These are phyloP conservation scores for Pyrocoelia pectoralis DNA, from an alignment of 2,888 invertebrate genomes.

Conservation along the genomic window DNA sequence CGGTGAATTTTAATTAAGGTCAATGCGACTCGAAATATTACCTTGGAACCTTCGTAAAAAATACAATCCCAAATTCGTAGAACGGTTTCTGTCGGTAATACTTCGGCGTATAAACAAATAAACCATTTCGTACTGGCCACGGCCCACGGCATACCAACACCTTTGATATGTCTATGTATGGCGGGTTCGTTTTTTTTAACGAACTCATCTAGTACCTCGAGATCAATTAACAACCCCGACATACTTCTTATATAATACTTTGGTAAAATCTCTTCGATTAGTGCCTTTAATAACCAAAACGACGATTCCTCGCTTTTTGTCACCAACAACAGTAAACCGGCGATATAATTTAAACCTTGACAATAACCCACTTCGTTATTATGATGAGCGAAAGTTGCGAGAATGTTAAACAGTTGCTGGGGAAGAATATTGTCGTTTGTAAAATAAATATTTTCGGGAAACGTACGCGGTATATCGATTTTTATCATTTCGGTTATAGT, in stretches of 20 bases:
- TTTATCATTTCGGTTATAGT: slow-evolving; percentile 81
- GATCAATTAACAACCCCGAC: slow-evolving; percentile 88
- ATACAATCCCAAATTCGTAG: slow-evolving; percentile 95
- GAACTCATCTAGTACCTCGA: slow-evolving; percentile 88
- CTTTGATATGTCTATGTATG: slow-evolving; percentile 81
- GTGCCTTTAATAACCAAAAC: slow-evolving; percentile 91
- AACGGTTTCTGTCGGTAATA: slow-evolving; percentile 93
- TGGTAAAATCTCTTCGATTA: slow-evolving; percentile 86
- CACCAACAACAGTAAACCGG: slow-evolving; percentile 81
- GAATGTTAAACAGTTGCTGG: slow-evolving; percentile 81
- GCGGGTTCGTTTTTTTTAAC: slow-evolving; percentile 83
- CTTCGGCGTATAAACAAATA: slow-evolving; percentile 92
- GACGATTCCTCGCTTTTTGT: slow-evolving; percentile 90
- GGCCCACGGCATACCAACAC: slow-evolving; percentile 86
- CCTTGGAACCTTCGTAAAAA: slow-evolving; percentile 93
- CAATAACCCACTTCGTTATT: slow-evolving; percentile 91
- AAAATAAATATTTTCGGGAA: slow-evolving; percentile 95
- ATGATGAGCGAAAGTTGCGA: slow-evolving; percentile 88
- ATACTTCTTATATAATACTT: slow-evolving; percentile 89
- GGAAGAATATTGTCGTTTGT: slow-evolving; percentile 77
- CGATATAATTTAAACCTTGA: slow-evolving; percentile 94
- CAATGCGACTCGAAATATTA: slow-evolving; percentile 88
- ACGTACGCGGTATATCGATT: slow-evolving; percentile 91
- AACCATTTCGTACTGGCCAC: slow-evolving; percentile 96
- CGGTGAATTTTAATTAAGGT: slow-evolving; percentile 81